These are phyloP conservation scores for Perca flavescens DNA, from an alignment of 2,113 vertebrate species.

Conservation along the genomic window DNA sequence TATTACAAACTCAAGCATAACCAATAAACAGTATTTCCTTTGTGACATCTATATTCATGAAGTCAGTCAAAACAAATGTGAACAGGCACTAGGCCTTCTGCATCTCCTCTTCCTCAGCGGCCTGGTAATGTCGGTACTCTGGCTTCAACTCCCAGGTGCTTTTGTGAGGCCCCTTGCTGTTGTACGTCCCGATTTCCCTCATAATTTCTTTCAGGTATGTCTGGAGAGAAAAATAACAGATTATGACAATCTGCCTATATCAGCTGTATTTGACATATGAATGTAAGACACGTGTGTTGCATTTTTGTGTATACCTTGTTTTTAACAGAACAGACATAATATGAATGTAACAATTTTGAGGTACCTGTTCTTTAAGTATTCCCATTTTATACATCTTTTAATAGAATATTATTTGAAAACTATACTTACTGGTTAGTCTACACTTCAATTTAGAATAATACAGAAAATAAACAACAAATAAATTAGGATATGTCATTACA, in stretches of 20 bases:
- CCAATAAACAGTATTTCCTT: neutral
- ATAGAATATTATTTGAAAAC: too few species aligned
- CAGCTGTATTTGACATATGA: neutral
- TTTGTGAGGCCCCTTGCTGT: slow-evolving; percentile 94
- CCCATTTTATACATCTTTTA: too few species aligned
- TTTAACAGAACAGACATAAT: too few species aligned
- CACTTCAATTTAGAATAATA: too few species aligned
- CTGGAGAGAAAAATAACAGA: slow-evolving; percentile 71
- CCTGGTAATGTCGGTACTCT: slow-evolving; percentile 94
- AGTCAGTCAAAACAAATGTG: neutral
- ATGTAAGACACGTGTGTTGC: neutral
- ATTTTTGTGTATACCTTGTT: too few species aligned
- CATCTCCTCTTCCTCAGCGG: slow-evolving; percentile 82
- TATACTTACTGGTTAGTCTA: neutral
- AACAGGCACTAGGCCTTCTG: slow-evolving; percentile 81
- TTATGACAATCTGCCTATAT: too few species aligned
- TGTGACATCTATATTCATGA: neutral
- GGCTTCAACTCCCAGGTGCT: slow-evolving; percentile 98
- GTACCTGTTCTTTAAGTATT: too few species aligned
- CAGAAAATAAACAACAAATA: neutral
- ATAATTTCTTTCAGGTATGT: slow-evolving; percentile 96
- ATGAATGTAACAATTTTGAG: too few species aligned
- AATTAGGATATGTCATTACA: neutral
- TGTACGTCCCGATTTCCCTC: slow-evolving; percentile 94
- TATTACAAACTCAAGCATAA: neutral